Base-by-base conservation (phyloP, 2,797 vertebrate species). In the Tamandua tetradactyla region DNA sequence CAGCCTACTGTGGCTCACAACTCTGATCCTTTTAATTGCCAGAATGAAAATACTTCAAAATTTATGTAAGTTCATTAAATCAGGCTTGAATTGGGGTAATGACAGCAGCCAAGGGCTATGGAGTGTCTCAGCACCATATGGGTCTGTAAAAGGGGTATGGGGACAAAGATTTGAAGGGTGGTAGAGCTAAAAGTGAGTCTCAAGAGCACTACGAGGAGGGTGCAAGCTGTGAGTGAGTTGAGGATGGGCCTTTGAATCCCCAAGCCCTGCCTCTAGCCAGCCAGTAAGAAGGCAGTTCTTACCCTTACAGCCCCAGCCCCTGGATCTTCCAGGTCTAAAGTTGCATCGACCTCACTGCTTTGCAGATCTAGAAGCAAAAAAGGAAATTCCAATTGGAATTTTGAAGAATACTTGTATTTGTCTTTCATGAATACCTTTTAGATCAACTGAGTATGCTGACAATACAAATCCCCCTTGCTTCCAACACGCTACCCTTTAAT, bases 231-330 rank as follows among this genome's bases (percentile, higher is more conserved):
- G 7, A 47, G 49, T 15, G 15, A 27, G 30, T 5, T 11, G 6
- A 42, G 61, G 37, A 44, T 0, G 12, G 17, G 23, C 13, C 2
- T 17, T 3, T 0, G 13, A 1, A 11, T 32, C 44, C 44, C 74
- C 3, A 2, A 7, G 25, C 8, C 30, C 37, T 0, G 1, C 1
- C 35, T 3, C 9, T 0, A 5, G 11, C 27, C 68, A 42, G 10
- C 5, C 2, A 1, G 37, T 1, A 27, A 17, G 30, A 37, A 42
- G 35, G 11, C 25, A 13, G 25, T 12, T 13, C 96, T 95, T 68
- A 97, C 96, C 62, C 0, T 9, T 1, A 74, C 22, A 76, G 22
- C 4, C 10, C 42, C 25, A 2, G 89, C 61, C 1, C n/a, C 23
- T 4, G 11, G 1, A 0, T 81, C 59, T 7, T 71, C 69, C 3